Base-by-base conservation (phyloP, 2,113 vertebrate species). In the Rhagologus leucostigma region DNA sequence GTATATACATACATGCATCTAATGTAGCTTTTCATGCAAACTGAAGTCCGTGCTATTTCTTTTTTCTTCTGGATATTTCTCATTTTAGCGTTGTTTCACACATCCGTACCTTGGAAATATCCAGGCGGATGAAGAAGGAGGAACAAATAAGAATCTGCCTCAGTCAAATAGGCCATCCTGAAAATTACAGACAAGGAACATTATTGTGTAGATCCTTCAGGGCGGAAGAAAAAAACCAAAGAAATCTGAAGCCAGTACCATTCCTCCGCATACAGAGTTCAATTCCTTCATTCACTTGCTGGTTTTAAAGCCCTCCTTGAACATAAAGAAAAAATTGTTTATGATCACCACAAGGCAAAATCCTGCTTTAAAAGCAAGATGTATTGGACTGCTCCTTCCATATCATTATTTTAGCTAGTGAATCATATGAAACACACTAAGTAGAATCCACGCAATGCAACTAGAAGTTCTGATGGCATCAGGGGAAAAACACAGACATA, bases 121-220 rank as follows among this genome's bases (percentile, higher is more conserved):
- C 6, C 6, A 27, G 12, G 18, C 3, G 6, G 2, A 4, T 60
- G 17, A 16, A 67, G 16, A 11, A 4, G 4, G 18, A 53, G 18
- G 55, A 29, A 18, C 14, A 60, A 32, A 37, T 35, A 22, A 74
- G 53, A 3, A 29, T 23, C 46, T 39, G 11, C 22, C 10, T 70
- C 42, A 9, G 23, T 41, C 22, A 84, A 33, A 33, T 3, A 71
- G 16, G 4, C 29, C 12, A 52, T 30, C 6, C 35, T 75, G 27
- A 63, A 85, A 85, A 33, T 37, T 39, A 56, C 30, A 85, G 23
- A 24, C 7, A 52, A 52, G 8, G 13, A 62, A 57, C 5, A 24
- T 46, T 14, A 69, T 19, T 49, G 11, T 44, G 7, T 32, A 62
- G 13, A 26, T 53, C 7, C 24, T 44, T 47, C 13, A 79, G 7